A percentile compares a stretch with the other conserved stretches of the same genome.
These are phyloP conservation scores for Chrysopa pallens DNA, from an alignment of 1,140 invertebrate species.

Conservation along the genomic window DNA sequence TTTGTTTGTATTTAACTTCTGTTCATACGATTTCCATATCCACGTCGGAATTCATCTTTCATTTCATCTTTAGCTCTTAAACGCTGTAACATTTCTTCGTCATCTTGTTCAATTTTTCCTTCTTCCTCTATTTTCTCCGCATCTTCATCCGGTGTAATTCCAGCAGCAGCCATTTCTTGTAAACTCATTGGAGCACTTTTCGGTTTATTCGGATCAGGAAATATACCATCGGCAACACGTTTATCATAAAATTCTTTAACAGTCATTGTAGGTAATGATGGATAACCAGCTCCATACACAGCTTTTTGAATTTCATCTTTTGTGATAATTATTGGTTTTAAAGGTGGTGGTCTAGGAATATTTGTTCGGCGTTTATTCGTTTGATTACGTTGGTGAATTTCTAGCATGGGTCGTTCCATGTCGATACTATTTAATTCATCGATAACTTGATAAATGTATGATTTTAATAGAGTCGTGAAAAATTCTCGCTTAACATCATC, in stretches of 20 bases:
- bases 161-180: constrained; percentile 18
- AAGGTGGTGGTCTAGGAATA: constrained; percentile 25
- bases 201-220: constrained; percentile 20
- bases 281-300: constrained; percentile 89
- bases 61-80: constrained; percentile 73
- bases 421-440: constrained; percentile 62
- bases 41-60: constrained; percentile 74
- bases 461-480: constrained; percentile 59
- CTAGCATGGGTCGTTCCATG: constrained; percentile 52
- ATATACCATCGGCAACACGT: constrained; percentile 57
- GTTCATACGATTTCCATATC: constrained; percentile 77
- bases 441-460: constrained; percentile 50
- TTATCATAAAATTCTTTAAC: constrained; percentile 93
- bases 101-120: constrained; percentile 49
- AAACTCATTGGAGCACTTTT: constrained; percentile 11
- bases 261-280: constrained; percentile 75
- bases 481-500: constrained; percentile 71
- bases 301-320: constrained; percentile 76
- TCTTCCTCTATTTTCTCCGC: constrained; percentile 39
- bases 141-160: constrained; percentile 23
- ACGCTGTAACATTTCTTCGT: constrained; percentile 46
- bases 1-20: constrained; percentile 39
- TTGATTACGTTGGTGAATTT: constrained; percentile 42
- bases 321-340: constrained; percentile 89
- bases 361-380: constrained; percentile 15